Evolutionary conservation across 2,888 invertebrate species (phyloP).

Genomic region (Morpho helenor): DNA sequence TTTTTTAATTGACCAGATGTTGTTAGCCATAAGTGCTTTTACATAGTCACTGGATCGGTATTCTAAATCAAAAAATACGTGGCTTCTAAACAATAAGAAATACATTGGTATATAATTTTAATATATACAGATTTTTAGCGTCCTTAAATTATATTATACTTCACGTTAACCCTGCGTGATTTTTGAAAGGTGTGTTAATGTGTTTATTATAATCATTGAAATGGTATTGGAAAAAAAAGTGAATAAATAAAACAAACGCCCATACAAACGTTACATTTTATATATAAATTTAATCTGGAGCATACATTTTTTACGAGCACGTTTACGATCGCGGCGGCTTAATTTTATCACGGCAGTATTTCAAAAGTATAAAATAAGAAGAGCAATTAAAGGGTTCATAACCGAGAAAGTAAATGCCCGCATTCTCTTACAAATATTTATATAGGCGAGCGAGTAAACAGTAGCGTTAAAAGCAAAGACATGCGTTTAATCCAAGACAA

Average conservation of each 20-base stretch:
- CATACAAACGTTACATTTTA: constrained; percentile 3
- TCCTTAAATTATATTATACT: too few relatives aligned
- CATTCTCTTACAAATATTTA: constrained; percentile 67
- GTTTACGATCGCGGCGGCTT: constrained; percentile 57
- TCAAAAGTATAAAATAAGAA: constrained; percentile 65
- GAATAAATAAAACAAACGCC: constrained; percentile 1
- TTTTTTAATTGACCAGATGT: too few relatives aligned
- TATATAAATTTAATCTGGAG: constrained; percentile 36
- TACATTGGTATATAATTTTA: too few relatives aligned
- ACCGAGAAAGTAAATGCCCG: constrained; percentile 60
- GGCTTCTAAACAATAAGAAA: too few relatives aligned
- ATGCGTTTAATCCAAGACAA: constrained; percentile 74
- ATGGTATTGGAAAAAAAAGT: too few relatives aligned
- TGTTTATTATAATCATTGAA: too few relatives aligned
- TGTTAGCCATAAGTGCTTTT: too few relatives aligned
- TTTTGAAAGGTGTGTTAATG: too few relatives aligned
- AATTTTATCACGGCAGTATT: constrained; percentile 61
- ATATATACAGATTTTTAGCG: too few relatives aligned
- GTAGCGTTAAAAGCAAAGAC: constrained; percentile 74
- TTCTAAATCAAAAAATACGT: too few relatives aligned
- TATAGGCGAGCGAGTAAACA: constrained; percentile 65
- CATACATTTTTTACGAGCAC: constrained; percentile 46
- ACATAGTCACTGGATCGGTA: too few relatives aligned
- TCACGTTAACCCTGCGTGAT: too few relatives aligned
- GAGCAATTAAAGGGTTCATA: constrained; percentile 69